phyloP scores from a whole-genome alignment of 2,797 vertebrate species.

The Silurus aristotelis region DNA sequence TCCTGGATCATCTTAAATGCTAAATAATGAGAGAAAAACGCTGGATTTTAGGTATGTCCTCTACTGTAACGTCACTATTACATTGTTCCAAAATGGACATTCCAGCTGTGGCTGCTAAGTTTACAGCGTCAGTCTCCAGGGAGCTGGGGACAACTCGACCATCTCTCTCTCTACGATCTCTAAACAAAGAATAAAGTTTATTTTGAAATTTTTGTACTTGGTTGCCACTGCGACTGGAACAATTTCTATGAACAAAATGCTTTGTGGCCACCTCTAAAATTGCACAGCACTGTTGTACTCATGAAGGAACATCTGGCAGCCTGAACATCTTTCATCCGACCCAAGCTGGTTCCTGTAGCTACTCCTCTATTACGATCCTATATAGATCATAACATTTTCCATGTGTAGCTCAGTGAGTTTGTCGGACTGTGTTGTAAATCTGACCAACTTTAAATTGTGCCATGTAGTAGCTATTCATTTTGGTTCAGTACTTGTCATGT shows the following conservation, averaged over 20 bases:
- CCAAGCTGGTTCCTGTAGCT: background rate
- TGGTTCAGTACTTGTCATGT: background rate
- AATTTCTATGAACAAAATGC: background rate
- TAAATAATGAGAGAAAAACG: background rate
- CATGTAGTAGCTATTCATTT: background rate
- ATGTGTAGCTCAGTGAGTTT: background rate
- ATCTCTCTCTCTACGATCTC: background rate
- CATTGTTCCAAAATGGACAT: slow-evolving; percentile 15
- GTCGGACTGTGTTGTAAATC: slow-evolving; percentile 12
- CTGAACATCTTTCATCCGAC: background rate
- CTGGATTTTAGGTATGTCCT: slow-evolving; percentile 15
- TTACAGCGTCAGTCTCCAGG: slow-evolving; percentile 7
- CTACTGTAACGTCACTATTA: slow-evolving; percentile 5
- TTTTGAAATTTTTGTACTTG: background rate
- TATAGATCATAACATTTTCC: background rate
- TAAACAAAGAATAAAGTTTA: background rate
- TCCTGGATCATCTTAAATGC: background rate
- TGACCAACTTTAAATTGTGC: background rate
- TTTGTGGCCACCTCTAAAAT: background rate
- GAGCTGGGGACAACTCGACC: background rate
- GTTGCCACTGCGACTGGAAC: background rate
- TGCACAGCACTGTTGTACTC: background rate
- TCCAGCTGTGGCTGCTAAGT: slow-evolving; percentile 29
- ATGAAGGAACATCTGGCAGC: background rate
- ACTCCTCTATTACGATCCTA: background rate